A percentile compares a stretch with the other conserved stretches of the same genome.
Evolutionary conservation across 2,113 vertebrate species (phyloP).

Genomic region (Gallinago undulata): DNA sequence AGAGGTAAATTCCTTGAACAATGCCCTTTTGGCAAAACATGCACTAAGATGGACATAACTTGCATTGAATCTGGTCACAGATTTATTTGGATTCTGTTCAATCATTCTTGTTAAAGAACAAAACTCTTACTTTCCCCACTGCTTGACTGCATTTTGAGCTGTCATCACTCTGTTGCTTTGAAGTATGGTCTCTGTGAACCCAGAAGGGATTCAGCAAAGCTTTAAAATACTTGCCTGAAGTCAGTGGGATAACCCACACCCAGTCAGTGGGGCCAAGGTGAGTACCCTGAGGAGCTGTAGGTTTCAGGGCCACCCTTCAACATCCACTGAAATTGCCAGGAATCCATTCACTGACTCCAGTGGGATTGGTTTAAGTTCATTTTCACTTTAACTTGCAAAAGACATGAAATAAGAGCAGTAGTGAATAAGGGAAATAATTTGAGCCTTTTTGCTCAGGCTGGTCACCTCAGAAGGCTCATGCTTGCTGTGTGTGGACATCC

Average conservation of each 20-base stretch:
- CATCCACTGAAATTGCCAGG: not conserved
- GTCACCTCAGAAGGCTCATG: not conserved
- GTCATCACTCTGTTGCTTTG: not conserved
- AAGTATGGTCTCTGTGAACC: not conserved
- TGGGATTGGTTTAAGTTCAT: not conserved
- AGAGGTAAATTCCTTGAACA: not conserved
- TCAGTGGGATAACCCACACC: not conserved
- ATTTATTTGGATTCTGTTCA: not conserved
- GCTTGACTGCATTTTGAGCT: not conserved
- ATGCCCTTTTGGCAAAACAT: not conserved
- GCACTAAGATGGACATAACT: not conserved
- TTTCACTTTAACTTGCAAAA: not conserved
- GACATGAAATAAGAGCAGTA: not conserved
- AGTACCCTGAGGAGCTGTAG: not conserved
- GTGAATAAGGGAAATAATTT: not conserved
- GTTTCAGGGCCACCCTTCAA: not conserved
- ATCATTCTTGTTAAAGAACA: not conserved
- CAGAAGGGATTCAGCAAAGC: not conserved
- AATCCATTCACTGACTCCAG: fast-evolving
- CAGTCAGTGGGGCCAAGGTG: not conserved
- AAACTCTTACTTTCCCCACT: not conserved
- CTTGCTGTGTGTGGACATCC: not conserved
- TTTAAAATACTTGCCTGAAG: conserved; percentile 1
- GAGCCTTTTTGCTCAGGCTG: not conserved
- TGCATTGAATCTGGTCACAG: not conserved